Evolutionary conservation across 2,113 vertebrate genomes (phyloP), one percentile per base, ranked within the genome.

Genomic region (Chiloscyllium plagiosum): DNA sequence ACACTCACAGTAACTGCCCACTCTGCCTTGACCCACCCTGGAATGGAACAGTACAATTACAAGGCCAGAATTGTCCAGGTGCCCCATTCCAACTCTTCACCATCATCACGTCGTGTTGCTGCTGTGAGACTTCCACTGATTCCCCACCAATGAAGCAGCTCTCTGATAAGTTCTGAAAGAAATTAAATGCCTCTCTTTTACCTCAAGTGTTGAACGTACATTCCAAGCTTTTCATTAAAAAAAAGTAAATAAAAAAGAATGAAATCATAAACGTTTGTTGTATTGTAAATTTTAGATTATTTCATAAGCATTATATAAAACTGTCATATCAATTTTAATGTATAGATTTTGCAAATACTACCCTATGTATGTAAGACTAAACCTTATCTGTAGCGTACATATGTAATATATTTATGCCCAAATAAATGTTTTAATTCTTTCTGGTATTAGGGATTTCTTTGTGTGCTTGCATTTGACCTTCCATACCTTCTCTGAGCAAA

Each of bases 401-500:
- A 99, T 99, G 99, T 99, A 99, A 99, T 99, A 99, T 99, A 99
- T 99, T 99, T 99, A 99, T 99, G 99, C 99, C 98, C 99, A 99
- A 93, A 99, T 99, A 99, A 99, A 99, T 99, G 99, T 99, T 99
- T 99, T 99, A 98, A 99, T 99, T 98, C 97, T 97, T 98, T 98
- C 97, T 97, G 97, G 96, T 96, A 96, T 96, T 94, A 96, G 96
- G 52, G 42, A 24, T 29, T n/a, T 15, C 24, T 70, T 72, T 72
- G 37, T 95, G 68, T 95, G 68, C 72, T 72, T 95, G 22, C 2
- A 52, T 95, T 90, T 70, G 13, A 94, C 26, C 3, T 76, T 33
- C 8, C 29, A 29, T n/a, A 29, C 10, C 72, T 33, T 76, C 72
- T 8, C 70, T 72, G 56, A 61, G 56, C 12, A 7, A 61, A 61